Evolutionary conservation across 2,888 invertebrate species (phyloP).

Genomic region (Galerucella pusilla): DNA sequence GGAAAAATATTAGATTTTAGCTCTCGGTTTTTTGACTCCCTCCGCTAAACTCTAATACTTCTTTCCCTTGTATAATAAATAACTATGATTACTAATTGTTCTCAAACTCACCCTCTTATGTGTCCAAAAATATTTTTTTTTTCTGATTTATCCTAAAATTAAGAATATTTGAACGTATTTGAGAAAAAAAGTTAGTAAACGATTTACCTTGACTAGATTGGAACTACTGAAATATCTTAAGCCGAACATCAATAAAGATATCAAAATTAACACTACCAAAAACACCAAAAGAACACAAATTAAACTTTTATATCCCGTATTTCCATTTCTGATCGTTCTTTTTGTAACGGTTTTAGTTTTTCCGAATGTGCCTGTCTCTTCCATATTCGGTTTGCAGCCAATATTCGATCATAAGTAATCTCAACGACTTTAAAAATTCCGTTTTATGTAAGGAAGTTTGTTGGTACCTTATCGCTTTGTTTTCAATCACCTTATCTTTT

Average conservation of each 20-base stretch:
- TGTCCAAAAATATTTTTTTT: too few species aligned
- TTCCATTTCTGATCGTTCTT: not conserved
- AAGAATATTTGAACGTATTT: not conserved
- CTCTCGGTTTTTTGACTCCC: too few species aligned
- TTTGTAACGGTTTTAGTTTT: not conserved
- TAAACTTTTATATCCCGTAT: not conserved
- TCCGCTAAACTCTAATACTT: too few species aligned
- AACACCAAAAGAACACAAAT: not conserved
- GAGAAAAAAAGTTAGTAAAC: not conserved
- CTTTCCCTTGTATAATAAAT: too few species aligned
- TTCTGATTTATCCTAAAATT: too few species aligned
- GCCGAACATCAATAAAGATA: not conserved
- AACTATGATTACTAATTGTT: too few species aligned
- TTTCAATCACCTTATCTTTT: slow-evolving; percentile 4
- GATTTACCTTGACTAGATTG: not conserved
- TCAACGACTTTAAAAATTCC: not conserved
- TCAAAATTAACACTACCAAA: slow-evolving; percentile 1
- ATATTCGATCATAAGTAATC: not conserved
- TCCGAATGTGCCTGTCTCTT: not conserved
- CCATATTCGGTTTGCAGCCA: not conserved
- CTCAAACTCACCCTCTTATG: too few species aligned
- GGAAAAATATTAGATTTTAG: too few species aligned
- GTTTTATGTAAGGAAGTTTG: not conserved
- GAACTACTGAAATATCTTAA: not conserved
- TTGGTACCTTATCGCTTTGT: not conserved